Base-by-base conservation (phyloP, 2,888 invertebrate genomes). In the Leistus spinibarbis region DNA sequence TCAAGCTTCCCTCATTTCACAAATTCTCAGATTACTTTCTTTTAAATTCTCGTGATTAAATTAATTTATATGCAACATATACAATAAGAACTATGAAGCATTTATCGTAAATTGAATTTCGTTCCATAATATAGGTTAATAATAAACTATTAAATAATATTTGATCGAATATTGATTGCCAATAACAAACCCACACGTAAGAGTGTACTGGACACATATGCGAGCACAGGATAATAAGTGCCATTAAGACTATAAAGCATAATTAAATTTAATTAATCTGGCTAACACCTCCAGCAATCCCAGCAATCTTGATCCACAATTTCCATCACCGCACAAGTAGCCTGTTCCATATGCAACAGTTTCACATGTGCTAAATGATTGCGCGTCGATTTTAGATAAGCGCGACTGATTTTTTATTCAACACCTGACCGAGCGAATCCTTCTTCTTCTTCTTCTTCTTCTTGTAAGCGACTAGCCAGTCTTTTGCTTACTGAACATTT, bases 251-350 rank as follows among this genome's bases (percentile, higher is more conserved):
- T 60, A 60, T 20, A 60, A 60, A 60, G 10, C 17, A 19, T 60
- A 60, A 60, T 60, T 60, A 60, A 60, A 60, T 60, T 60, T 60
- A 60, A 60, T 60, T 60, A 60, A 60, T 60, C 60, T 60, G n/a
- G 20, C 19, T 20, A 60, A 60, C 60, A 60, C 60, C 60, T 60
- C 60, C 60, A 40, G 40, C 40, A 10, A 40, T 13, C 40, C 20
- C 16, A 22, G 19, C 60, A 20, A 60, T 60, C 60, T 60, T 16
- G 60, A 60, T 60, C 60, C 17, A 60, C 17, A 20, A 60, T 60
- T 60, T 60, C 60, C 22, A 60, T 60, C 22, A 60, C 60, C 60
- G 2, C 60, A 60, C 60, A 60, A 19, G 60, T 19, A 16, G 60
- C 19, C 60, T 60, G 60, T 60, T 60, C 60, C 60, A 60, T 60